Evolutionary conservation across 1,140 invertebrate genomes (phyloP).

Genomic region (Drosophila leontia): DNA sequence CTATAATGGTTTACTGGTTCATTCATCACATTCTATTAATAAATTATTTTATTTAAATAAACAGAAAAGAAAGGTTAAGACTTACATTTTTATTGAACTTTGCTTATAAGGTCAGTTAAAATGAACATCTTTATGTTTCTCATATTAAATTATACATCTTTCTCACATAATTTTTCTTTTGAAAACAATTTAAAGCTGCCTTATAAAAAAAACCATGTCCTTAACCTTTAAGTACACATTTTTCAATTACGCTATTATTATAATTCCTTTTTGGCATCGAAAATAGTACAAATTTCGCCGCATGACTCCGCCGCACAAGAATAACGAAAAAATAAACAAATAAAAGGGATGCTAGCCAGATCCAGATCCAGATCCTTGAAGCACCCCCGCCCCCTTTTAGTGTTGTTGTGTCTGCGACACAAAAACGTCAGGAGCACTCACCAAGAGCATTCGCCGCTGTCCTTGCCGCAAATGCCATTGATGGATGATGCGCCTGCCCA

Average conservation of each 20-base stretch:
- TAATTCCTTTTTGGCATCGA: constrained; percentile 25
- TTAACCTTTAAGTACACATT: background rate
- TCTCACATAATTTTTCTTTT: background rate
- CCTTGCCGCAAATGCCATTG: constrained; percentile 79
- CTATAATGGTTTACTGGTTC: fast-evolving
- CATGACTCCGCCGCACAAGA: constrained; percentile 2
- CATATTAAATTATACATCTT: background rate
- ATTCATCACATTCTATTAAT: background rate
- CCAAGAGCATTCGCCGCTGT: constrained; percentile 53
- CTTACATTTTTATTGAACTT: too few species aligned
- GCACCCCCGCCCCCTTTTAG: background rate
- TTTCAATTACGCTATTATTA: background rate
- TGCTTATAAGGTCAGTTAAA: background rate
- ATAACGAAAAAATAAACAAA: background rate
- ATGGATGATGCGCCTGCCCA: constrained; percentile 78
- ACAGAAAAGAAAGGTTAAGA: background rate
- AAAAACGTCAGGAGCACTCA: constrained; percentile 74
- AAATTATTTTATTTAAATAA: background rate
- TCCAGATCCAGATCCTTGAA: constrained; percentile 22
- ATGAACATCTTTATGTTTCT: too few species aligned
- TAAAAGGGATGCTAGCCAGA: constrained; percentile 25
- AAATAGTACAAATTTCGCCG: constrained; percentile 53
- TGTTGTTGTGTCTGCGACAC: constrained; percentile 62
- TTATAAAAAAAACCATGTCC: background rate
- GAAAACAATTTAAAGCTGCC: background rate